A percentile compares a stretch with the other conserved stretches of the same genome.
phyloP scores from a whole-genome alignment of 2,113 vertebrate species.

The Lycaon pictus region DNA sequence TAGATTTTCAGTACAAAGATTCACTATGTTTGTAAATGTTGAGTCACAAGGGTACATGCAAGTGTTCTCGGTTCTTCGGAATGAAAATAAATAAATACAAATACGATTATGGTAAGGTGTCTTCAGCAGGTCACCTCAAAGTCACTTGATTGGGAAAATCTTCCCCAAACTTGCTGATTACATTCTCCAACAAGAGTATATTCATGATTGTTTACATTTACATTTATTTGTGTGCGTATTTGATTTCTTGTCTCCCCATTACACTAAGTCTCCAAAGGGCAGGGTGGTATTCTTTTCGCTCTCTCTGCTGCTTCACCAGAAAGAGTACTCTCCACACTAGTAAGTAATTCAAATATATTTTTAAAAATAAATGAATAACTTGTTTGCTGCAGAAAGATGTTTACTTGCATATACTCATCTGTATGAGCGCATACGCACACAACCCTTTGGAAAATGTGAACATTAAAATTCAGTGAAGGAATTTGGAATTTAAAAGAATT shows the following conservation, averaged over 20 bases:
- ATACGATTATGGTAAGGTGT: not conserved
- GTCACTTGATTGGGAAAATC: not conserved
- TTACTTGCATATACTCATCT: not conserved
- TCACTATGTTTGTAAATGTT: not conserved
- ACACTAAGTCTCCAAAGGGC: not conserved
- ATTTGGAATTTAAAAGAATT: constrained; percentile 14
- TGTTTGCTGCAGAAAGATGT: not conserved
- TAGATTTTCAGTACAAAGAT: not conserved
- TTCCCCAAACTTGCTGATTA: not conserved
- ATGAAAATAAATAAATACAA: constrained; percentile 7
- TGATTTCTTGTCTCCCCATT: not conserved
- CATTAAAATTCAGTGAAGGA: constrained; percentile 19
- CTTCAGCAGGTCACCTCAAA: not conserved
- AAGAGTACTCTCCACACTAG: not conserved
- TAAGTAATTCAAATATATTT: not conserved
- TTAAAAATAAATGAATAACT: not conserved
- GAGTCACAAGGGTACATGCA: not conserved
- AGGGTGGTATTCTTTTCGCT: not conserved
- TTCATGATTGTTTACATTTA: not conserved
- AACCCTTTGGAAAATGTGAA: not conserved
- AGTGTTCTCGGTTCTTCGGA: not conserved
- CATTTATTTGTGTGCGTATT: not conserved
- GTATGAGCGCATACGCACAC: not conserved
- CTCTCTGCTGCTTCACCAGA: not conserved
- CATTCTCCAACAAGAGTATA: not conserved